These are phyloP conservation scores for Zeus faber DNA, from an alignment of 2,113 vertebrate species.

Conservation along the genomic window DNA sequence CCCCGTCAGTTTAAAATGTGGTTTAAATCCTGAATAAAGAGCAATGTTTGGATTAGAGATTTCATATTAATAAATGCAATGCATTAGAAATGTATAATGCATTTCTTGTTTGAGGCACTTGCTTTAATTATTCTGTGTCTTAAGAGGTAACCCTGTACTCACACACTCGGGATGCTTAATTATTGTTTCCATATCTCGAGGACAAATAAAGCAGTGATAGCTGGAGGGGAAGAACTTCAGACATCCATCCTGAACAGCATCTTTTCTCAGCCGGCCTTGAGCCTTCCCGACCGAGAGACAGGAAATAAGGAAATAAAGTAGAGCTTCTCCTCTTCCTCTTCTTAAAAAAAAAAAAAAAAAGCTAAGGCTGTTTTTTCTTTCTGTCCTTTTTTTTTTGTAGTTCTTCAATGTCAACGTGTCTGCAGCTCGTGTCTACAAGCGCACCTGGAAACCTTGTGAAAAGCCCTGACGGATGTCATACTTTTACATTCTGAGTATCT, in stretches of 20 bases:
- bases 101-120: slow-evolving; percentile 9
- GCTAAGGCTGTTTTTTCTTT: slow-evolving; percentile 17
- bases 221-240: no score
- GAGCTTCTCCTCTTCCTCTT: slow-evolving; percentile 6
- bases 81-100: slow-evolving; percentile 25
- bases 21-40: slow-evolving; percentile 37
- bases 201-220: no score
- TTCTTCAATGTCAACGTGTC: slow-evolving; percentile 42
- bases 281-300: no score
- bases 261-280: no score
- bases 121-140: neutral
- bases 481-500: slow-evolving; percentile 54
- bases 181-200: neutral
- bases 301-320: slow-evolving; percentile 3
- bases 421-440: no score
- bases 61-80: slow-evolving; percentile 37
- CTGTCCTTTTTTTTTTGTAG: slow-evolving; percentile 31
- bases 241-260: neutral
- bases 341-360: slow-evolving; percentile 12
- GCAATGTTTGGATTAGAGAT: slow-evolving; percentile 44
- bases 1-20: slow-evolving; percentile 33
- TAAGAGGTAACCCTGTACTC: neutral
- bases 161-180: neutral
- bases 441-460: slow-evolving; percentile 55
- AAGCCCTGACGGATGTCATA: slow-evolving; percentile 59